A percentile compares a stretch with the other conserved stretches of the same genome.
phyloP scores from a whole-genome alignment of 2,888 invertebrate genomes.

The Linnaemya tessellans region DNA sequence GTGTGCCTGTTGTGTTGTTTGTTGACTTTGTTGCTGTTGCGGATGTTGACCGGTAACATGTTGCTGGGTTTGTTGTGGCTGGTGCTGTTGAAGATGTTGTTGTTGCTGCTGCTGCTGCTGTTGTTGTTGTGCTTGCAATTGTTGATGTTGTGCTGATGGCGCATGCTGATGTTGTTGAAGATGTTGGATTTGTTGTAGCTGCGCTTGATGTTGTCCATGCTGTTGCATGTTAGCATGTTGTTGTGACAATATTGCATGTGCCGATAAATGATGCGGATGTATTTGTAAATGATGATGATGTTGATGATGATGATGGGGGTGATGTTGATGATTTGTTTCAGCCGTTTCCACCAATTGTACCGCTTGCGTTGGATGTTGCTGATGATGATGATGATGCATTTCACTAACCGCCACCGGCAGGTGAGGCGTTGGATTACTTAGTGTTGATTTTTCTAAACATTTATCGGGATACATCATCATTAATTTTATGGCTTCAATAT shows the following conservation, averaged over 20 bases:
- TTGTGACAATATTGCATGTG: constrained; percentile 70
- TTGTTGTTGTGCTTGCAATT: constrained; percentile 46
- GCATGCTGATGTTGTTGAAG: constrained; percentile 73
- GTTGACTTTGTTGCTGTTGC: constrained; percentile 73
- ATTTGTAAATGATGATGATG: constrained; percentile 74
- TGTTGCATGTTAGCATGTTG: constrained; percentile 66
- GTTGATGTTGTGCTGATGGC: constrained; percentile 70
- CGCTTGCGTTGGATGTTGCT: constrained; percentile 68
- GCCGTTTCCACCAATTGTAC: constrained; percentile 64
- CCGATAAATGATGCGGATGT: constrained; percentile 74
- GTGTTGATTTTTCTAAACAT: constrained; percentile 75
- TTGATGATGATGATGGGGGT: constrained; percentile 61
- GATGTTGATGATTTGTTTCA: constrained; percentile 64
- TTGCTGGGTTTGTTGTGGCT: constrained; percentile 58
- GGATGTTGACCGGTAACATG: constrained; percentile 73
- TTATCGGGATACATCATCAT: constrained; percentile 76
- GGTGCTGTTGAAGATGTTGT: constrained; percentile 64
- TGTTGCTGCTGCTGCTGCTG: constrained; percentile 74
- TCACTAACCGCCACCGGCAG: constrained; percentile 63
- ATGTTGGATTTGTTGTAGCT: constrained; percentile 73
- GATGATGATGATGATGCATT: constrained; percentile 74
- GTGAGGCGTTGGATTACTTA: constrained; percentile 69
- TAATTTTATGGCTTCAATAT: constrained; percentile 67
- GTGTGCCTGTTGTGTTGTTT: constrained; percentile 58
- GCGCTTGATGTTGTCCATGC: constrained; percentile 71